Evolutionary conservation across 2,888 invertebrate genomes (phyloP).

Genomic region (Nemotelus nigrinus): DNA sequence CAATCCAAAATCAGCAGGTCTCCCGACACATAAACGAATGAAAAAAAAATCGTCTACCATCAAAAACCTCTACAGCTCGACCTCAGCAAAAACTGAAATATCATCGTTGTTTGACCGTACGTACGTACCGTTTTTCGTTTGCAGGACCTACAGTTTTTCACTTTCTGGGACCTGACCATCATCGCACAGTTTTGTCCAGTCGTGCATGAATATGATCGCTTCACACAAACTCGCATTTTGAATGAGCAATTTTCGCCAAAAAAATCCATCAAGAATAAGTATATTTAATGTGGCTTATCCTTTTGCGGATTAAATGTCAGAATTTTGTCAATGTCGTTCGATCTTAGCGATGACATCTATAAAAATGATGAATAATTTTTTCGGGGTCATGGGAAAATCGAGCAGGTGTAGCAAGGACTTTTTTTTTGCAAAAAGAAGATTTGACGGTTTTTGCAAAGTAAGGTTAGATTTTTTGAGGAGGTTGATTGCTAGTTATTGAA

Average conservation of each 20-base stretch:
- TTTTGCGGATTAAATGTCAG: not conserved
- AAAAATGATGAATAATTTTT: slow-evolving; percentile 33
- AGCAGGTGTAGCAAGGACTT: slow-evolving; percentile 1
- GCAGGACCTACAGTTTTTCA: not conserved
- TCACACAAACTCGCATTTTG: not conserved
- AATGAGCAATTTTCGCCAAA: too few species aligned
- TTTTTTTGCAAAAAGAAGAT: not conserved
- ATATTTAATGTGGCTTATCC: slow-evolving; percentile 7
- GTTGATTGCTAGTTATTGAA: slow-evolving; percentile 6
- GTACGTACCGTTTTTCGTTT: not conserved
- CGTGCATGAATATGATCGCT: not conserved
- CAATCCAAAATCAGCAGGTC: slow-evolving; percentile 18
- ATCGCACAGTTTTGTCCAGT: not conserved
- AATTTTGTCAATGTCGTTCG: too few species aligned
- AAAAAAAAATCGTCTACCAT: not conserved
- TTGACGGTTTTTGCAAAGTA: not conserved
- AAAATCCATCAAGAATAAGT: not conserved
- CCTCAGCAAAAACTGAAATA: not conserved
- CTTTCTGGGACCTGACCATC: not conserved
- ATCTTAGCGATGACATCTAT: slow-evolving; percentile 39
- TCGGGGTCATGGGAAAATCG: slow-evolving; percentile 49
- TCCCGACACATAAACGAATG: too few species aligned
- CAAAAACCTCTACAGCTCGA: not conserved
- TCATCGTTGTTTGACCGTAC: not conserved
- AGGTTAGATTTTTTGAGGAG: not conserved